A percentile compares a stretch with the other conserved stretches of the same genome.
Evolutionary conservation across 2,888 invertebrate genomes (phyloP).

Genomic region (Idaea biselata): DNA sequence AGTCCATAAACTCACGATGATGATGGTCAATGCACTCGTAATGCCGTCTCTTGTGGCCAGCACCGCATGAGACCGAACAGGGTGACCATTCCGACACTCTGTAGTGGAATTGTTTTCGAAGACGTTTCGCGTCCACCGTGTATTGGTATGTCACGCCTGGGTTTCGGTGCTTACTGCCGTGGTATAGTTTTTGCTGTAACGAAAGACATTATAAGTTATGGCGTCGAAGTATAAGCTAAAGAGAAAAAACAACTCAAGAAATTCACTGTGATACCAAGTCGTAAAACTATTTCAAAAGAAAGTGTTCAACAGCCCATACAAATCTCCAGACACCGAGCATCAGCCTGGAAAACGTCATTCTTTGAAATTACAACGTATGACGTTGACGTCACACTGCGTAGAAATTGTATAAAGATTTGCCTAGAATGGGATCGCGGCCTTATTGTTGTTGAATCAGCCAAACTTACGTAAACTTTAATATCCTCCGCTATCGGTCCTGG

Average conservation of each 20-base stretch:
- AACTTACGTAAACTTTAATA: constrained; percentile 88
- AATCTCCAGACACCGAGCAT: too few relatives aligned
- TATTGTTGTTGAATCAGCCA: background rate
- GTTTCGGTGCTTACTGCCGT: constrained; percentile 84
- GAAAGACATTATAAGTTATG: background rate
- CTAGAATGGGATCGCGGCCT: background rate
- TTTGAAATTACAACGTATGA: too few relatives aligned
- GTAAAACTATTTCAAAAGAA: too few relatives aligned
- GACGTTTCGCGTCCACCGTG: constrained; percentile 81
- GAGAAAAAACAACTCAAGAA: too few relatives aligned
- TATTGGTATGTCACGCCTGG: constrained; percentile 92
- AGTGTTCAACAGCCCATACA: too few relatives aligned
- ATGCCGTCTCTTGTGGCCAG: constrained; percentile 83
- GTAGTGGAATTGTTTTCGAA: constrained; percentile 84
- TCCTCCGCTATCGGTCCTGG: constrained; percentile 91
- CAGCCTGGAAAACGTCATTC: too few relatives aligned
- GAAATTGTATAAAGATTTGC: too few relatives aligned
- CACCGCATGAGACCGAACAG: constrained; percentile 89
- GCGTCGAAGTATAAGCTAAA: too few relatives aligned
- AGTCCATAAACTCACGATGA: constrained; percentile 47
- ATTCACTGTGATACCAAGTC: too few relatives aligned
- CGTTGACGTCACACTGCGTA: too few relatives aligned
- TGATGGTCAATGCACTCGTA: constrained; percentile 62
- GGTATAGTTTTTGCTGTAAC: constrained; percentile 83
- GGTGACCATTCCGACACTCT: constrained; percentile 89